phyloP scores from a whole-genome alignment of 92 coral and sea anemone species.

The Virgularia gustaviana region DNA sequence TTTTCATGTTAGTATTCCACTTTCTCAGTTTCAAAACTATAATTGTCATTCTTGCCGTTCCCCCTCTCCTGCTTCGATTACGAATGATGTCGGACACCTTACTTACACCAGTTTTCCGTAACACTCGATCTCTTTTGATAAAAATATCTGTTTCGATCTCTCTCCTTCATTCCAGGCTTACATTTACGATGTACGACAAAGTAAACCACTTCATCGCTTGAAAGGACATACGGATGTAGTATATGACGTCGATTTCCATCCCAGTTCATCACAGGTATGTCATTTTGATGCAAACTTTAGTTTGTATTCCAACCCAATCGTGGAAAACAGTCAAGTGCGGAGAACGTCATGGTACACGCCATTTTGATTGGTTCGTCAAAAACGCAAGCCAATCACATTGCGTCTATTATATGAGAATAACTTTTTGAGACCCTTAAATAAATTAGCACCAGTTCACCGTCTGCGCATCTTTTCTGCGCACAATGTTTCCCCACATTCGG shows the following conservation, averaged over 20 bases:
- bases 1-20: too few relatives aligned
- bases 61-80: not conserved
- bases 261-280: constrained; percentile 73
- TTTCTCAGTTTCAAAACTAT: not conserved
- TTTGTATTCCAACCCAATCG: not conserved
- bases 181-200: constrained; percentile 82
- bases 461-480: too few relatives aligned
- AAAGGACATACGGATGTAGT: constrained; percentile 91
- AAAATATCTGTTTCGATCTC: not conserved
- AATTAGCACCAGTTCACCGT: too few relatives aligned
- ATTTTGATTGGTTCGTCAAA: too few relatives aligned
- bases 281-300: not conserved
- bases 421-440: too few relatives aligned
- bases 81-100: not conserved
- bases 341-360: too few relatives aligned
- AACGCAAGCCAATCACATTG: too few relatives aligned
- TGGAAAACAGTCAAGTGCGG: too few relatives aligned
- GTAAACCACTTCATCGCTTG: constrained; percentile 78
- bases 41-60: not conserved
- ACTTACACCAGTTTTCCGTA: not conserved
- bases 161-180: constrained; percentile 56
- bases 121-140: too few relatives aligned
- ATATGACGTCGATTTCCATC: constrained; percentile 85
- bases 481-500: too few relatives aligned
- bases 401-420: too few relatives aligned